Percentiles rank a stretch among this genome's conserved stretches.
Conservation (phyloP, 2,888 invertebrate genomes). For the Tanytarsus gracilentus region DNA sequence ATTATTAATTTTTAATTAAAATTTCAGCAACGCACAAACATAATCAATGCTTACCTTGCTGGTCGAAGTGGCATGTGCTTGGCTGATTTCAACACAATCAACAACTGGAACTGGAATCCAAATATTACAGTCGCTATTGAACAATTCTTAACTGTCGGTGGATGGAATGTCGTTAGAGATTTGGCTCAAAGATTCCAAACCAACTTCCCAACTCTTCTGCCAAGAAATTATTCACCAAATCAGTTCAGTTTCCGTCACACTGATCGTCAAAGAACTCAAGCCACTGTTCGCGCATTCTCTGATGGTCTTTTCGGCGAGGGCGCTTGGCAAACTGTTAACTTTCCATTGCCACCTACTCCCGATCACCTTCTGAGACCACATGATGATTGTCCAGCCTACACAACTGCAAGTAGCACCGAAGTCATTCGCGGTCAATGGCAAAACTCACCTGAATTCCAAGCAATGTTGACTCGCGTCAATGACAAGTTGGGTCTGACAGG, state of each 20-base stretch:
- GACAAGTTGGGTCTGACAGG: neutral
- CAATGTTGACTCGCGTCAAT: neutral
- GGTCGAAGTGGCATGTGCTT: constrained; percentile 53
- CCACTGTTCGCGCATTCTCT: constrained; percentile 55
- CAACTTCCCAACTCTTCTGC: constrained; percentile 45
- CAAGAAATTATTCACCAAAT: neutral
- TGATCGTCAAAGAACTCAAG: constrained; percentile 49
- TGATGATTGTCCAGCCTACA: neutral
- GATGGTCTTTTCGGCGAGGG: constrained; percentile 55
- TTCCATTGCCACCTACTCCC: constrained; percentile 42
- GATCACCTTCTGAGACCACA: constrained; percentile 35
- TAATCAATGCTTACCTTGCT: constrained; percentile 30
- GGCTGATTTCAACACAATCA: constrained; percentile 56
- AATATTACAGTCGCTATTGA: constrained; percentile 51
- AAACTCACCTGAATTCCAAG: neutral
- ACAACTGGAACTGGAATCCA: constrained; percentile 56
- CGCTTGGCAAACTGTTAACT: constrained; percentile 41
- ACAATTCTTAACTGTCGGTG: constrained; percentile 50
- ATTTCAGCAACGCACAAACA: neutral
- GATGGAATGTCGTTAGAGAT: constrained; percentile 55
- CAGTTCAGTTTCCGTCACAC: constrained; percentile 54
- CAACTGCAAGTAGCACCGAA: neutral
- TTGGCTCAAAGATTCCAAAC: constrained; percentile 58
- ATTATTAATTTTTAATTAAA: neutral
- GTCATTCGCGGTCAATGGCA: neutral